Conservation (phyloP, 2,113 vertebrate species). For the Rallus limicola region DNA sequence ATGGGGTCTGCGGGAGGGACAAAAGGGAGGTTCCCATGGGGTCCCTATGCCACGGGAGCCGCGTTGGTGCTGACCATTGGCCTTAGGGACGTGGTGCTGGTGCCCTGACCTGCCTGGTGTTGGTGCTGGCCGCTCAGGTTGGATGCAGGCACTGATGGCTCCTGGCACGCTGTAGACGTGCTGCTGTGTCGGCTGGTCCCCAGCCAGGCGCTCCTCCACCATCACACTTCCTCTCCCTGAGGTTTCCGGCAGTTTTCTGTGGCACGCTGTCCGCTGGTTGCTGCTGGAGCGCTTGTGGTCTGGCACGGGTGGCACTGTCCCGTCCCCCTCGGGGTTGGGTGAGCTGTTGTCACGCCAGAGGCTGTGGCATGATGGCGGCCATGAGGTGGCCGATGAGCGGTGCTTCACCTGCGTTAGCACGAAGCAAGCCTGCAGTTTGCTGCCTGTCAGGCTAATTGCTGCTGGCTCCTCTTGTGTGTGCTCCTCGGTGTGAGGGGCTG, state of each 20-base stretch:
- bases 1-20: background rate
- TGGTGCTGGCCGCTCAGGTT: background rate
- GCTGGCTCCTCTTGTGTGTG: background rate
- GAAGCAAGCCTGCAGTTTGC: background rate
- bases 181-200: background rate
- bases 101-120: background rate
- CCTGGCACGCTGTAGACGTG: accelerated
- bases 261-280: accelerated
- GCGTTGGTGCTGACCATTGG: background rate
- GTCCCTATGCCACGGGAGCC: accelerated
- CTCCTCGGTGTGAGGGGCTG: background rate
- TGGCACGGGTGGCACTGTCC: accelerated
- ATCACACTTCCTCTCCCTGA: background rate
- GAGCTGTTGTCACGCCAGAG: background rate
- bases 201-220: background rate
- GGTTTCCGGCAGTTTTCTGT: background rate
- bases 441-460: background rate
- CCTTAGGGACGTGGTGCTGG: background rate
- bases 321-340: accelerated
- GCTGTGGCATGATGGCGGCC: background rate
- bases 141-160: accelerated
- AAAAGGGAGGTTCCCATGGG: background rate
- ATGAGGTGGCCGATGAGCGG: accelerated
- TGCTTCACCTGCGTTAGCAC: accelerated
- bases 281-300: background rate